Conservation (phyloP, 2,888 invertebrate genomes). For the Theretra japonica region DNA sequence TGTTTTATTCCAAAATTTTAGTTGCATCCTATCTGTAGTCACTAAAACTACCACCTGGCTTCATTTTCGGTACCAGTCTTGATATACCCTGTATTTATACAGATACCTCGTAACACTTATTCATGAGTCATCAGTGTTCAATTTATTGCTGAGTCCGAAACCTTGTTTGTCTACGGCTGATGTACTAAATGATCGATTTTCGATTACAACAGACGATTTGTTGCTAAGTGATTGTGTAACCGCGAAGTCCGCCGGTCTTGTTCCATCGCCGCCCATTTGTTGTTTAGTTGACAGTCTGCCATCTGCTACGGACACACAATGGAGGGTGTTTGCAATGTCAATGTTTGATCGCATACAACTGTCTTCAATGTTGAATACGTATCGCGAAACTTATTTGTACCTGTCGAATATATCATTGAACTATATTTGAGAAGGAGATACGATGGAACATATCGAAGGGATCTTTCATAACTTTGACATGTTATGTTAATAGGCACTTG, state of each 20-base stretch:
- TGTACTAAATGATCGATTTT: not conserved
- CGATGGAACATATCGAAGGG: not conserved
- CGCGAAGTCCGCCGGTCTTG: not conserved
- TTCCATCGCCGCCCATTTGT: not conserved
- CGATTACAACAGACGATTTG: not conserved
- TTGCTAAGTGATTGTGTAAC: slow-evolving; percentile 5
- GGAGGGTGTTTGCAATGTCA: not conserved
- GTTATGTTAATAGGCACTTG: not conserved
- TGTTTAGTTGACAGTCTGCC: not conserved
- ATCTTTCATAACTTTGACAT: not conserved
- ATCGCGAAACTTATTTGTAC: not conserved
- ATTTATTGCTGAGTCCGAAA: too few relatives aligned
- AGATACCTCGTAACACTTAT: too few relatives aligned
- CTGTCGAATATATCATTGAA: not conserved
- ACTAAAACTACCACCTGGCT: too few relatives aligned
- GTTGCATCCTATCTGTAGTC: too few relatives aligned
- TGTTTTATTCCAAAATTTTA: too few relatives aligned
- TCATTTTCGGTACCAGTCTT: too few relatives aligned
- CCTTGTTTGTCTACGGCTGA: not conserved
- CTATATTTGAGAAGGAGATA: not conserved
- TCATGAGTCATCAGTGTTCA: too few relatives aligned
- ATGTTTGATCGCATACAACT: not conserved
- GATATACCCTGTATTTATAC: too few relatives aligned
- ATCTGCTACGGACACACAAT: slow-evolving; percentile 5
- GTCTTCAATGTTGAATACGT: slow-evolving; percentile 17